Evolutionary conservation across 2,797 vertebrate genomes (phyloP), one percentile per base, ranked within the genome.

Genomic region (Taeniopygia guttata): DNA sequence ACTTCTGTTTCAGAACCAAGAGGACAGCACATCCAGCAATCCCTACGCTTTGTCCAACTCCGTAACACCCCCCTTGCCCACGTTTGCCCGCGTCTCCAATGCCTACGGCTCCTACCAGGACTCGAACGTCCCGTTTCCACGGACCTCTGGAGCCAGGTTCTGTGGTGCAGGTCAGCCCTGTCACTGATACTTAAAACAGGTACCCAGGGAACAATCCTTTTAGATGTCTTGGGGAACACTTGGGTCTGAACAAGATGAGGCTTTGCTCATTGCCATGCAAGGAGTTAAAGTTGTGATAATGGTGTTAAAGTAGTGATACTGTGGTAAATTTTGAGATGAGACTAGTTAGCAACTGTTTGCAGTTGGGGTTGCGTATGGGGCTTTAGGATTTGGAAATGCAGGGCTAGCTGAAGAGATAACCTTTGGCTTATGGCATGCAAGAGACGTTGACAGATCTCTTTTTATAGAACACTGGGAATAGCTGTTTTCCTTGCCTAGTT

Each of bases 71-170:
- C 97, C 99, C 9, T 97, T 99, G 84, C 99, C 98, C 45, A 98
- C 99, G 0, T 99, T 99, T 10, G 98, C 99, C 15, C 98, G 99
- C 7, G 99, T 99, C 92, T 98, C 98, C 96, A 99, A 99, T 81
- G 99, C 99, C 3, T 99, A 99, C 9, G 99, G 99, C 26, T 99
- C 99, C 21, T 99, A 99, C 89, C 99, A 98, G 92, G 99, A 99
- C 46, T 99, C 99, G 30, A 99, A 99, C 96, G 99, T 99, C 96
- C 99, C 99, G 0, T 99, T 99, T 91, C 99, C 99, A 42, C 98
- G 99, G 26, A 99, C 99, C 11, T 99, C 99, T 1, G 99, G 99
- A 42, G 99, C 99, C 49, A 98, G 99, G 68, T 99, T 99, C 97
- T 99, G 99, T 79, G 99, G 99, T 85, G 98, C 98, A 98, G 98